phyloP scores from a whole-genome alignment of 2,797 vertebrate species.

The Distichodus sexfasciatus region DNA sequence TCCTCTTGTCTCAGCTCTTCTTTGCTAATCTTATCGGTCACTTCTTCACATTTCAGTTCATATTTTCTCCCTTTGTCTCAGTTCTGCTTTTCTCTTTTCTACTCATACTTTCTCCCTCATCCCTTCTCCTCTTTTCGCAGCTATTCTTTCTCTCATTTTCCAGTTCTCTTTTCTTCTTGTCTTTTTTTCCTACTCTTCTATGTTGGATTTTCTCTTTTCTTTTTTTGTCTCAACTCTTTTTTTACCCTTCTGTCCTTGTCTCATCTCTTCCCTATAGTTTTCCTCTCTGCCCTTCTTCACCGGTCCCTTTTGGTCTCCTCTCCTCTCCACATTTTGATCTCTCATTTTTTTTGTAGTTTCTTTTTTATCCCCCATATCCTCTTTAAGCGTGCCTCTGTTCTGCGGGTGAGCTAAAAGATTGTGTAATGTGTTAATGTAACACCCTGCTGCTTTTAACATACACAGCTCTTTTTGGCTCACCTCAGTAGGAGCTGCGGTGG shows the following conservation, averaged over 20 bases:
- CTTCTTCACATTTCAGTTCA: background rate
- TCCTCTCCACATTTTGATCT: background rate
- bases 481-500: background rate
- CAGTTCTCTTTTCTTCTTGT: background rate
- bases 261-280: background rate
- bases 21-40: background rate
- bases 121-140: background rate
- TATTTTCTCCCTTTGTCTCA: background rate
- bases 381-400: background rate
- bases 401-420: background rate
- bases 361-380: background rate
- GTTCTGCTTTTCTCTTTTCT: background rate
- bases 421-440: constrained; percentile 12
- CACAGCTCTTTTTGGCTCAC: background rate
- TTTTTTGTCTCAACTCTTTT: background rate
- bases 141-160: background rate
- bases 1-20: background rate
- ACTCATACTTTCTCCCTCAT: background rate
- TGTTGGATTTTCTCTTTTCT: background rate
- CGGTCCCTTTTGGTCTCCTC: background rate
- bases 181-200: too few species aligned
- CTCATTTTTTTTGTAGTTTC: too few species aligned
- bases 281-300: background rate
- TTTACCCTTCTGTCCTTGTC: background rate
- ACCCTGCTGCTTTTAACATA: constrained; percentile 27